Conservation (phyloP, 2,797 vertebrate genomes). For the Bovichtus variegatus region DNA sequence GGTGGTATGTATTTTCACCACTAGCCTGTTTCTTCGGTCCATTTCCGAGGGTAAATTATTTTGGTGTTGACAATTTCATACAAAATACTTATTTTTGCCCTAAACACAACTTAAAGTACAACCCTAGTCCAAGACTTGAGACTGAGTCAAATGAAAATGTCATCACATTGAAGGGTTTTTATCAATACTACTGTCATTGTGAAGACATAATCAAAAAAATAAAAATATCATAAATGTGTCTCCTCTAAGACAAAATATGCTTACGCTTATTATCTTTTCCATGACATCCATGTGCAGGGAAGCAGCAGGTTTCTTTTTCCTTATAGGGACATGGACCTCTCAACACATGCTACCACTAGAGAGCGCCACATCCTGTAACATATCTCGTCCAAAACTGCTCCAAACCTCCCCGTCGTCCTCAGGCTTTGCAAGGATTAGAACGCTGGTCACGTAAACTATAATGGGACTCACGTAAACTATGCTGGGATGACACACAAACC, state of each 20-base stretch:
- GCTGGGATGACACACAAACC: conserved; percentile 67
- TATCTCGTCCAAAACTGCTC: background rate
- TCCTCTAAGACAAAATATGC: background rate
- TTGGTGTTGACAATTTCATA: too few relatives aligned
- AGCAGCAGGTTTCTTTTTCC: background rate
- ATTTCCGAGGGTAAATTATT: background rate
- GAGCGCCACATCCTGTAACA: conserved; percentile 45
- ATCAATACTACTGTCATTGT: background rate
- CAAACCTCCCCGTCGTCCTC: conserved; percentile 30
- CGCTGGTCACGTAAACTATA: conserved; percentile 65
- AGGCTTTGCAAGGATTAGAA: conserved; percentile 61
- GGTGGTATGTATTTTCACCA: background rate
- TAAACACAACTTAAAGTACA: background rate
- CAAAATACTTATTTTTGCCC: background rate
- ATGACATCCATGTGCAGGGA: conserved; percentile 16
- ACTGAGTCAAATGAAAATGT: background rate
- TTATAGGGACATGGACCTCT: conserved; percentile 7
- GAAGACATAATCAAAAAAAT: background rate
- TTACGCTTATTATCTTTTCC: conserved; percentile 20
- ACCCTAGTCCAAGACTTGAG: background rate
- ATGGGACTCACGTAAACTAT: conserved; percentile 23
- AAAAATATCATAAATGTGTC: background rate
- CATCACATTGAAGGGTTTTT: background rate
- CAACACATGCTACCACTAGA: conserved; percentile 51
- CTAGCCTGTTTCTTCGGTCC: background rate